These are phyloP conservation scores for Bruchidius siliquastri DNA, from an alignment of 2,888 invertebrate species.

Conservation along the genomic window DNA sequence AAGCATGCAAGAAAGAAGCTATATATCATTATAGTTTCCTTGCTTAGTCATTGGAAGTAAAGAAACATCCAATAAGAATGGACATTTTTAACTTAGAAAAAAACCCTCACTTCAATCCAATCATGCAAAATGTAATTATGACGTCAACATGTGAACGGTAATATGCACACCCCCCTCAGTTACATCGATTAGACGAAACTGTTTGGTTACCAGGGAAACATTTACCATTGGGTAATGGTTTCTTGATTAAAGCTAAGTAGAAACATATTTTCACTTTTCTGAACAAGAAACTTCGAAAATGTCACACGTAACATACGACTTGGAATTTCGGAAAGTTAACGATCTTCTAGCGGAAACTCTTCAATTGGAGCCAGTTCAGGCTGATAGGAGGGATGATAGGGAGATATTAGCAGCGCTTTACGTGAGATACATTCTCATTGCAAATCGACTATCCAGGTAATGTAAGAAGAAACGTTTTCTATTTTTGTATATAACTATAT, in stretches of 20 bases:
- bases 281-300: slow-evolving; percentile 43
- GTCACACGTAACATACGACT: slow-evolving; percentile 71
- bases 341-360: slow-evolving; percentile 61
- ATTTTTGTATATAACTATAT: not conserved
- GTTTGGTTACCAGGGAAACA: not conserved
- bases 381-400: slow-evolving; percentile 59
- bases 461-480: no score
- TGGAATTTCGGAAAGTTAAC: slow-evolving; percentile 62
- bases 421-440: slow-evolving; percentile 73
- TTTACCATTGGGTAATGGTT: not conserved
- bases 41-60: no score
- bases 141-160: no score
- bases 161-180: not conserved
- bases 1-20: no score
- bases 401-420: slow-evolving; percentile 66
- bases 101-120: no score
- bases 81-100: no score
- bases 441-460: slow-evolving; percentile 66
- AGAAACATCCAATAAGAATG: no score
- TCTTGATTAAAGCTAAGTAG: not conserved
- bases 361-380: slow-evolving; percentile 56
- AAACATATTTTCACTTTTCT: not conserved
- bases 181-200: not conserved
- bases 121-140: no score
- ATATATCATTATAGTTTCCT: no score